These are phyloP conservation scores for Caranx melampygus DNA, from an alignment of 2,113 vertebrate species.

Conservation along the genomic window DNA sequence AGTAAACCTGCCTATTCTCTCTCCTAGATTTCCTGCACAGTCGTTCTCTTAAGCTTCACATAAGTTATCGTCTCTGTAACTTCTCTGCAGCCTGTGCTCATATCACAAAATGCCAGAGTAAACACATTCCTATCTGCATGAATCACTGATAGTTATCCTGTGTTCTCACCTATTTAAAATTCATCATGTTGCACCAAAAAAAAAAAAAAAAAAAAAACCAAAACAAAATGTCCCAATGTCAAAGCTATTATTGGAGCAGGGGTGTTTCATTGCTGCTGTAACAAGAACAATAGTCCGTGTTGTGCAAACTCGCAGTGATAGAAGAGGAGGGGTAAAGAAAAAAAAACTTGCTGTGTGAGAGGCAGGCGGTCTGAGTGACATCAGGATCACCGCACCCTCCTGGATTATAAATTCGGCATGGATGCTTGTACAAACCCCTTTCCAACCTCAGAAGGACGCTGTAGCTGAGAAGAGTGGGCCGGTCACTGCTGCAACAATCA, in stretches of 20 bases:
- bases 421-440: background rate
- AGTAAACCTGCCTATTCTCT: too few species aligned
- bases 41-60: too few species aligned
- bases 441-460: conserved; percentile 24
- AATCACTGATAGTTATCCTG: background rate
- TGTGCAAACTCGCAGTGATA: background rate
- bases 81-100: too few species aligned
- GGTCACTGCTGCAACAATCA: conserved; percentile 58
- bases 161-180: background rate
- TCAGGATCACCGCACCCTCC: conserved; percentile 46
- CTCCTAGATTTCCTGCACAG: too few species aligned
- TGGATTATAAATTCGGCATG: conserved; percentile 65
- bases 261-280: background rate
- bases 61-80: too few species aligned
- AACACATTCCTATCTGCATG: too few species aligned
- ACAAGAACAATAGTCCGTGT: background rate
- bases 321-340: background rate
- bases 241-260: background rate
- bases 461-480: conserved; percentile 3
- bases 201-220: too few species aligned
- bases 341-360: background rate
- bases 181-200: background rate
- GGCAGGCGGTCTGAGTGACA: conserved; percentile 58
- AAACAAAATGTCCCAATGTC: background rate
- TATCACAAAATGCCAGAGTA: too few species aligned